Base-by-base conservation (phyloP, 1,140 invertebrate genomes). In the Palaemon carinicauda region DNA sequence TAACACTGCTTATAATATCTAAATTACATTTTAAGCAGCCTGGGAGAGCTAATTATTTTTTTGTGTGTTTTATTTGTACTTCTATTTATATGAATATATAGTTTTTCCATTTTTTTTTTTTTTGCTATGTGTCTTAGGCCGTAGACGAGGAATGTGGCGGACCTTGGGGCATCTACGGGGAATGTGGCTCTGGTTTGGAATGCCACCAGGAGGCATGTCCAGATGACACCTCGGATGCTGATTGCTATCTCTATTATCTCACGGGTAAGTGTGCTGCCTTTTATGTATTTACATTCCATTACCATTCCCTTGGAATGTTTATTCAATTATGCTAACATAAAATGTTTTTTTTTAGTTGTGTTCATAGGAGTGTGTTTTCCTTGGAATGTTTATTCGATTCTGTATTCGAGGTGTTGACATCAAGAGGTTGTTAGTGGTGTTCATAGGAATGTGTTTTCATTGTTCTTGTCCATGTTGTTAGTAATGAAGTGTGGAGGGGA, bases 101-200 rank as follows among this genome's bases (percentile, higher is more conserved):
- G n/a, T n/a, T n/a, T n/a, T n/a, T n/a, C 41, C 9, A 5, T 21
- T 14, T 21, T 51, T 53, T 10, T n/a, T n/a, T n/a, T n/a, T n/a
- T n/a, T n/a, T n/a, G n/a, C n/a, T n/a, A n/a, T 10, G 41, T 24
- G 7, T 24, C 21, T 9, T 69, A 82, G 80, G 51, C 12, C 24
- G 15, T 52, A n/a, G 80, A 69, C n/a, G 80, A 82, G 69, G 69
- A 74, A 17, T 82, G 80, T 33, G 80, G 80, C 3, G 80, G 80
- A 3, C 80, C 80, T 9, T 82, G 80, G 80, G 41, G 56, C 3
- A 82, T 82, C 69, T 82, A 82, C 51, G 80, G 80, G 17, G 80
- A 82, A 5, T 82, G 80, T 33, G 80, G 80, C 1, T 17, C 17
- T 10, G 51, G 50, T 5, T 27, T 82, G 12, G 80, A 82, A 69